Base-by-base conservation (phyloP, 2,797 vertebrate genomes). In the Alectoris magna region DNA sequence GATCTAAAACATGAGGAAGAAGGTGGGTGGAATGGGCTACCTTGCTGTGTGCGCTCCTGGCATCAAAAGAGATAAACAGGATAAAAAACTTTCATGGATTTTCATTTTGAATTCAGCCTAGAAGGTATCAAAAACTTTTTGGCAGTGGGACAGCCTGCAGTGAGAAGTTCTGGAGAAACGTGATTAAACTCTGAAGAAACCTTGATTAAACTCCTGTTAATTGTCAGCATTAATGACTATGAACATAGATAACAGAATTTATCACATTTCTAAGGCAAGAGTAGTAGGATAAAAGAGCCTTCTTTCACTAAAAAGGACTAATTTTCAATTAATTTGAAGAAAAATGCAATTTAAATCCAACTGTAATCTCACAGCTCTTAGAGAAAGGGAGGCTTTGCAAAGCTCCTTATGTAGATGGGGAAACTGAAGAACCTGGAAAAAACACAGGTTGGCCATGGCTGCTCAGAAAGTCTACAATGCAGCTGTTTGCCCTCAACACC, bases 311-410 rank as follows among this genome's bases (percentile, higher is more conserved):
- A 53, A 82, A 85, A 38, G 1, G 2, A 10, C 5, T 12, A 10
- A 2, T 39, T 90, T 90, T 64, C 29, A 55, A 22, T 44, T 87
- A 56, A 34, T 63, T 51, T 51, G n/a, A 43, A 64, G 43, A 83
- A 92, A 78, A 88, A 17, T 22, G 1, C 3, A 14, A 3, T 43
- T 81, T 69, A 9, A 5, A 10, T 2, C n/a, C 19, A 15, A 14
- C 19, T 22, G 1, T 7, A 2, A 1, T 1, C 9, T 56, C 41
- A 48, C 29, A n/a, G 2, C 14, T 6, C 24, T 78, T 41, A n/a
- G 22, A 67, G 16, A 87, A 71, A 67, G 5, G 3, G 12, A 53
- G 9, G 14, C 9, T 15, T 3, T 4, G 17, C 11, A 56, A 51
- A 75, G 43, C n/a, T 26, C 23, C 27, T 24, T 71, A 62, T 36